Base-by-base conservation (phyloP, 2,888 invertebrate genomes). In the Norana najaformis region DNA sequence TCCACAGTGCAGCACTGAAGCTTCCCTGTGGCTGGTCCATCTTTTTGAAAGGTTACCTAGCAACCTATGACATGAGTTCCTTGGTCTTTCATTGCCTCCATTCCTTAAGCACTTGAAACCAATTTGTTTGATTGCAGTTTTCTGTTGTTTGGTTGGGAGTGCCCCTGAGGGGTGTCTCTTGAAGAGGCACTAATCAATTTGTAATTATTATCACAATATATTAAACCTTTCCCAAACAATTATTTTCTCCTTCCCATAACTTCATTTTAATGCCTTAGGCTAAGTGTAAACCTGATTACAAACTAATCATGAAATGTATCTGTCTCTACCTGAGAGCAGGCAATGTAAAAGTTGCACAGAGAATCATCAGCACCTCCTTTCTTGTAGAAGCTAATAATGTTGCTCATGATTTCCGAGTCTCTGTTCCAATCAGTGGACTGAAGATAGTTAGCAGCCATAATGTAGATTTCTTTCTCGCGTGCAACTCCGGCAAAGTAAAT, bases 361-460 rank as follows among this genome's bases (percentile, higher is more conserved):
- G 98, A 96, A 94, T 97, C 97, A 93, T 97, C 96, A 0, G 99
- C 98, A 94, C 97, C 97, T 0, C 97, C 98, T 94, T 98, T 97
- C 0, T 97, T 97, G 95, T 99, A 99, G 95, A 99, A 99, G 82
- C 97, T 97, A 37, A 98, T 97, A 90, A 99, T 98, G 93, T 98
- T 97, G 92, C 98, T 96, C 93, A 98, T 96, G 36, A 99, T 96
- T 93, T 97, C 97, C 0, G 97, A 97, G 91, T 98, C 96, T 91
- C 97, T 96, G 93, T 97, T 97, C 98, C 99, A 99, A 94, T 98
- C 97, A 0, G 98, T 95, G 0, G 98, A 97, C 93, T 99, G 98
- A 90, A 99, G 95, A 95, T 98, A 99, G 95, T 99, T 98, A 0
- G 98, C 99, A 0, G 99, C 99, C 98, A 99, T 98, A 11, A 99